Evolutionary conservation across 2,888 invertebrate genomes (phyloP).

Genomic region (Deilephila elpenor): DNA sequence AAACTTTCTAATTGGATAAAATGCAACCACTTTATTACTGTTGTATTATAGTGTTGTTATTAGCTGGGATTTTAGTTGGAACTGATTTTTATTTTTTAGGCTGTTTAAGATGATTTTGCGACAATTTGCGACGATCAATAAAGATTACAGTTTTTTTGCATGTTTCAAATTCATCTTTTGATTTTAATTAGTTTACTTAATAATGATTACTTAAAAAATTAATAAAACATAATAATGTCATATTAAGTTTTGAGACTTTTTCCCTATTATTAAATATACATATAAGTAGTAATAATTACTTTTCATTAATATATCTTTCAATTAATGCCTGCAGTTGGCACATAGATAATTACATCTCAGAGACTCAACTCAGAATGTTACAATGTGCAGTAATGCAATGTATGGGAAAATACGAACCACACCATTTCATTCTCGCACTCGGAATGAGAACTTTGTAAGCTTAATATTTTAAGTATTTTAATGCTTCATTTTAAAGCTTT

Average conservation of each 20-base stretch:
- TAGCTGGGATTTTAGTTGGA: not conserved
- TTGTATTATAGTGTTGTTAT: not conserved
- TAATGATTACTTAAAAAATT: no score
- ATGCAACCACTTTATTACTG: conserved; percentile 18
- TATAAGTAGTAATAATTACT: no score
- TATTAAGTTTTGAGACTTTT: not conserved
- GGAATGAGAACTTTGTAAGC: not conserved
- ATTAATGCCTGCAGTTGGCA: not conserved
- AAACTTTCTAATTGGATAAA: conserved; percentile 58
- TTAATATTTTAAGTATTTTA: not conserved
- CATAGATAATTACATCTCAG: conserved; percentile 5
- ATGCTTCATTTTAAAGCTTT: no score
- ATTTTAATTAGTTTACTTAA: no score
- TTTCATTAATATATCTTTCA: no score
- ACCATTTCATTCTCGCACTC: not conserved
- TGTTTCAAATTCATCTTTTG: no score
- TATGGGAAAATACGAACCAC: conserved; percentile 1
- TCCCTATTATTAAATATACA: not conserved
- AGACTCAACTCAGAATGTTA: not conserved
- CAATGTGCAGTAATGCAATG: not conserved
- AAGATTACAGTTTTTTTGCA: no score
- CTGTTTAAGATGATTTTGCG: no score
- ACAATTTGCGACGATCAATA: no score
- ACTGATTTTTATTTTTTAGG: not conserved
- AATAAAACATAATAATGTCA: not conserved